Evolutionary conservation across 1,140 invertebrate species (phyloP).

Genomic region (Ceratitis capitata): DNA sequence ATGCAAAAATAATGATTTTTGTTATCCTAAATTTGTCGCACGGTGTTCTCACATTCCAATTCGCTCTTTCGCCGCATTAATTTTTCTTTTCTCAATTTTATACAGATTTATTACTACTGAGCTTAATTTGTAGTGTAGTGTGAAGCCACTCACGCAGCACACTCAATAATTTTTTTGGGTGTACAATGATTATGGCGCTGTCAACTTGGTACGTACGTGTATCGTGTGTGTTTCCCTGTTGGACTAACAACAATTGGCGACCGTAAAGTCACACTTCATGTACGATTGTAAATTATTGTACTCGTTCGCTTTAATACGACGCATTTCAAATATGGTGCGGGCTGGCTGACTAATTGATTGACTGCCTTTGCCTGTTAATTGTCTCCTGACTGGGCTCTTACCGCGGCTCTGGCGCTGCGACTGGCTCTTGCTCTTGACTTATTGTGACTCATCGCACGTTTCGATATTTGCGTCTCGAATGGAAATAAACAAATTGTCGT

Average conservation of each 20-base stretch:
- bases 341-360: neutral
- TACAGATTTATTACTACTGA: neutral
- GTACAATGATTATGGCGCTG: neutral
- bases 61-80: no score
- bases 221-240: neutral
- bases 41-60: no score
- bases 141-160: neutral
- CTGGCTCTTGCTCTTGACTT: neutral
- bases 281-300: conserved; percentile 13
- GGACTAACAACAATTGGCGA: neutral
- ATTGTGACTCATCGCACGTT: neutral
- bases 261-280: conserved; percentile 31
- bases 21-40: no score
- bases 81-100: neutral
- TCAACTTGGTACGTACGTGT: neutral
- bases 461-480: neutral
- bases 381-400: neutral
- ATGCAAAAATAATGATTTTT: no score
- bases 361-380: neutral
- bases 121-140: neutral
- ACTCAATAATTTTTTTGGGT: neutral
- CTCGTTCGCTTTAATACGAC: neutral
- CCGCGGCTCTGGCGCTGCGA: neutral
- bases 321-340: neutral
- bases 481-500: neutral